Base-by-base conservation (phyloP, 1,140 invertebrate genomes). In the Trichonephila clavata region DNA sequence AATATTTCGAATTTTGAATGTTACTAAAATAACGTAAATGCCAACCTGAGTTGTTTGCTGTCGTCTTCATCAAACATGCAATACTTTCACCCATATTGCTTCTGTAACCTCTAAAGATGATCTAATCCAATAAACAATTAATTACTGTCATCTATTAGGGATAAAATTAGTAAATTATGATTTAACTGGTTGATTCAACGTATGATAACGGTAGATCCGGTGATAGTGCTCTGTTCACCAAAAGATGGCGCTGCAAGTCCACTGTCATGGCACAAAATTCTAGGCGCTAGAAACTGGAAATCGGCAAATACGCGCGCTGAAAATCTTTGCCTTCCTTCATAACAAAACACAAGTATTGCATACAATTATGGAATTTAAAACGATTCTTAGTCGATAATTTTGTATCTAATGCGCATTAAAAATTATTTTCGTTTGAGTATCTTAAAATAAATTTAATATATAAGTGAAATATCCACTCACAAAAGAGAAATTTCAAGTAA, bases 241-340 rank as follows among this genome's bases (percentile, higher is more conserved):
- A 86, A 50, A 86, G 84, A 86, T 86, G 84, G 84, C 84, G 60
- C 84, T 86, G 60, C 27, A 86, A 61, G 84, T 61, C 84, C 60
- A 27, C 71, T 32, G 71, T 18, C 10, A 18, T 32, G 32, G 27
- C 71, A 32, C 13, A 24, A 39, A 7, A 32, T 77, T 16, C 14
- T 10, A 39, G 32, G 16, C 14, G 14, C 24, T 24, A 39, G 68
- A 4, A 18, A 27, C 10, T 14, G 8, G 7, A 16, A 10, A 18
- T 39, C 21, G 16, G 16, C 14, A 20, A 63, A 63, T 63, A 21
- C 0, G 61, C 5, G 21, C 32, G 4, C 1, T 39, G 32, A 39
- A 39, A 39, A 3, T 39, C 32, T 3, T 39, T 39, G 4, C 32
- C 3, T n/a, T n/a, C n/a, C n/a, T n/a, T n/a, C 32, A 32, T 32